Conservation (phyloP, 2,888 invertebrate genomes). For the Ganaspis brasiliensis region DNA sequence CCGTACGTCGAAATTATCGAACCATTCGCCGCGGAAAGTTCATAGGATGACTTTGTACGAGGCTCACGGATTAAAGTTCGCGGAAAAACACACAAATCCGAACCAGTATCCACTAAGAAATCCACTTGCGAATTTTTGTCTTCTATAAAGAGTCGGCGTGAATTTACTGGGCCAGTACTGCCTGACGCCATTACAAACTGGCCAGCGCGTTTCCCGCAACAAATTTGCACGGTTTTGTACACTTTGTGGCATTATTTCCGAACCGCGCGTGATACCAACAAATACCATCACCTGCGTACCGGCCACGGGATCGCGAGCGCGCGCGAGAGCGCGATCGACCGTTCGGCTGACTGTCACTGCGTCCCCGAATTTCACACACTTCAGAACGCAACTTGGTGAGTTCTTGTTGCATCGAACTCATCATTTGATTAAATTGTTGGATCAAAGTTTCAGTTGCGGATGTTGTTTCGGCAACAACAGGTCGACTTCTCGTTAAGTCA, state of each 20-base stretch:
- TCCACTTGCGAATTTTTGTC: no score
- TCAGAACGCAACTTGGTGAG: neutral
- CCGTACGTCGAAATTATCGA: conserved; percentile 70
- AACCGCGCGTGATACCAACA: conserved; percentile 51
- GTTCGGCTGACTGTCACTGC: neutral
- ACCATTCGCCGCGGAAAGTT: conserved; percentile 68
- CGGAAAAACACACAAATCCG: no score
- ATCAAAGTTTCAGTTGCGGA: neutral
- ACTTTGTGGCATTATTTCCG: conserved; percentile 33
- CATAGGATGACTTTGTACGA: no score
- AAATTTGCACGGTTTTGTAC: neutral
- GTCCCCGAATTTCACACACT: neutral
- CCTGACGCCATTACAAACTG: neutral
- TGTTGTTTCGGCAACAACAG: conserved; percentile 26
- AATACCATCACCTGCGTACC: conserved; percentile 35
- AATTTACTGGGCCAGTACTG: neutral
- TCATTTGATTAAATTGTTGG: neutral
- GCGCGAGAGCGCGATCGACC: neutral
- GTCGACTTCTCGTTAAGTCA: conserved; percentile 49
- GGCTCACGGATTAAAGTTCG: no score
- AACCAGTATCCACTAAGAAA: no score
- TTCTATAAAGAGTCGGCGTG: no score
- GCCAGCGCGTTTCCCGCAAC: no score
- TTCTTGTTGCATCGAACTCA: neutral
- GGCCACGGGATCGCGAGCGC: neutral